These are phyloP conservation scores for Brenthis daphne DNA, from an alignment of 2,888 invertebrate species.

Conservation along the genomic window DNA sequence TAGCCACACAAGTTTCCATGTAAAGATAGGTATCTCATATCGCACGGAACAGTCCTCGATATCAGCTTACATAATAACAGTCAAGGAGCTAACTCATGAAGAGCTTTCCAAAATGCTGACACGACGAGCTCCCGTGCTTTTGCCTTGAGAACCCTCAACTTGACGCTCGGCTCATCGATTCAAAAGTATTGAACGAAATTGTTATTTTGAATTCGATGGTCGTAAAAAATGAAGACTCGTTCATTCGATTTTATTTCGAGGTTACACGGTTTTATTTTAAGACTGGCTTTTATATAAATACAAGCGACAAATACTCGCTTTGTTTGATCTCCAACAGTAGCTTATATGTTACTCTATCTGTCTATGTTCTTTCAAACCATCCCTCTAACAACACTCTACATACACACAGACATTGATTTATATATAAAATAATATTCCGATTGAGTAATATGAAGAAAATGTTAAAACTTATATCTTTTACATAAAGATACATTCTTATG, in stretches of 20 bases:
- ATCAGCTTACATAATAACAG: constrained; percentile 39
- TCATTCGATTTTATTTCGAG: constrained; percentile 19
- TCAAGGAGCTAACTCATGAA: constrained; percentile 55
- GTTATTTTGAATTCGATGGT: constrained; percentile 42
- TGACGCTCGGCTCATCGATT: constrained; percentile 36
- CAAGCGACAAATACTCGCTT: too few species aligned
- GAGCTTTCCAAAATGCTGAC: constrained; percentile 67
- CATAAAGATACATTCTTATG: too few species aligned
- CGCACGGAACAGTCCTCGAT: constrained; percentile 17
- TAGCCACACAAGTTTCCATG: not conserved
- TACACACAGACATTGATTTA: too few species aligned
- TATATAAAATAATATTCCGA: too few species aligned
- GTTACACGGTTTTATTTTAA: not conserved
- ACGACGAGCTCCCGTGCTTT: constrained; percentile 58
- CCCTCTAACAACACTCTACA: too few species aligned
- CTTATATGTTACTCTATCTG: too few species aligned
- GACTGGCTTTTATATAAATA: not conserved
- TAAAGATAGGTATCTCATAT: constrained; percentile 14
- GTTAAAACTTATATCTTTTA: too few species aligned
- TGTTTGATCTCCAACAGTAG: too few species aligned
- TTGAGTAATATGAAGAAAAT: too few species aligned
- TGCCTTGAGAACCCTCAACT: constrained; percentile 48
- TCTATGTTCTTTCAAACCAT: too few species aligned
- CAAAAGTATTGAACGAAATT: constrained; percentile 63
- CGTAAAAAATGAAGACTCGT: constrained; percentile 27